phyloP scores from a whole-genome alignment of 2,888 invertebrate genomes.

The Callosobruchus maculatus region DNA sequence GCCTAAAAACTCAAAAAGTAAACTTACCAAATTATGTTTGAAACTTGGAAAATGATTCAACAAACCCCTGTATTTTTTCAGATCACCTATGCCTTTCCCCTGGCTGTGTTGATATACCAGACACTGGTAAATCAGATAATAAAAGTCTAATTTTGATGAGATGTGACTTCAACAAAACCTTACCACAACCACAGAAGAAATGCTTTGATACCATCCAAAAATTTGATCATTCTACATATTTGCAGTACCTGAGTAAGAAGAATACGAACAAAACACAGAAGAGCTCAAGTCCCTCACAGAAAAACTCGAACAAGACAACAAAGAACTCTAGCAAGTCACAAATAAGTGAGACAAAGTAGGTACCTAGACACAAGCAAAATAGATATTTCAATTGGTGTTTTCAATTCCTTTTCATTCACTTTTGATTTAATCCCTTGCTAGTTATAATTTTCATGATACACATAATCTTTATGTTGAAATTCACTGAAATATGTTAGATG shows the following conservation, averaged over 20 bases:
- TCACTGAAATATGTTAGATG: no score
- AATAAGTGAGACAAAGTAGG: not conserved
- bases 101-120: not conserved
- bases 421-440: no score
- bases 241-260: not conserved
- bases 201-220: no score
- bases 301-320: no score
- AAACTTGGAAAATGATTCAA: no score
- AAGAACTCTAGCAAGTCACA: not conserved
- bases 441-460: no score
- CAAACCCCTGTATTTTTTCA: not conserved
- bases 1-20: no score
- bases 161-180: conserved; percentile 23
- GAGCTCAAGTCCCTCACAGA: no score
- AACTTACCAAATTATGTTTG: no score
- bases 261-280: not conserved
- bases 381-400: no score
- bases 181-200: conserved; percentile 1
- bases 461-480: no score
- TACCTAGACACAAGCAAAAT: not conserved
- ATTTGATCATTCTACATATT: not conserved
- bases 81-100: not conserved
- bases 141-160: conserved; percentile 21
- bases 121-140: not conserved
- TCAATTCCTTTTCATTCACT: no score